phyloP scores from a whole-genome alignment of 64 coral and sea anemone genomes.

The Pachyseris speciosa region DNA sequence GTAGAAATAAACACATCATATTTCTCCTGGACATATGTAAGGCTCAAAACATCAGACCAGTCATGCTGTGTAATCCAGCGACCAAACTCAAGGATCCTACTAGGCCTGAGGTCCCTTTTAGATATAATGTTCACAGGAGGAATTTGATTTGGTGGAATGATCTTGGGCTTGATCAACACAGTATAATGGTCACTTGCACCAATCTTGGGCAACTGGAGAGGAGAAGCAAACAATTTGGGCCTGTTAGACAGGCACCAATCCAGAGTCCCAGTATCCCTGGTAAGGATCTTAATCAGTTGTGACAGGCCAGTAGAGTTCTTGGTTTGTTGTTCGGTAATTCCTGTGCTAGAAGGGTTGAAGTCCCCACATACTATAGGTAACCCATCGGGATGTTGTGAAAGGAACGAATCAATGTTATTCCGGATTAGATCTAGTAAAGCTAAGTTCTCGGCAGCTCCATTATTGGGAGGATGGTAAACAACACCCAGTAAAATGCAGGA shows the following conservation, averaged over 20 bases:
- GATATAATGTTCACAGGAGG: neutral
- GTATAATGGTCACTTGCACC: slow-evolving; percentile 22
- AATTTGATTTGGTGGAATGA: neutral
- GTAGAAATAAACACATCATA: neutral
- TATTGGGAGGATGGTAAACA: slow-evolving; percentile 38
- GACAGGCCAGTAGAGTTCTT: slow-evolving; percentile 5
- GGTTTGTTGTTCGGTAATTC: neutral
- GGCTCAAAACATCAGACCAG: neutral
- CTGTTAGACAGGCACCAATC: slow-evolving; percentile 54
- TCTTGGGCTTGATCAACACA: neutral
- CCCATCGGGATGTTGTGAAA: slow-evolving; percentile 24
- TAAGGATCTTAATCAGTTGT: slow-evolving; percentile 34
- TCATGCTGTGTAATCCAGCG: neutral
- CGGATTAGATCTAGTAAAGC: neutral
- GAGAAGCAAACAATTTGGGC: slow-evolving; percentile 8
- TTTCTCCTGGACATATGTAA: neutral
- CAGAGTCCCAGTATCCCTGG: slow-evolving; percentile 24
- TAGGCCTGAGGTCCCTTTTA: neutral
- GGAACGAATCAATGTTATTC: slow-evolving; percentile 6
- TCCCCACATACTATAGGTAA: slow-evolving; percentile 13
- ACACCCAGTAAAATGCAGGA: slow-evolving; percentile 19
- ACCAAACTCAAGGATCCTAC: neutral
- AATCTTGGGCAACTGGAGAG: slow-evolving; percentile 41
- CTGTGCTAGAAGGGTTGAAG: slow-evolving; percentile 21
- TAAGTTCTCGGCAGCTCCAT: neutral